Evolutionary conservation across 23 tunicate genomes (phyloP), one percentile per base, ranked within the genome.

Genomic region (Trididemnum miniatum): DNA sequence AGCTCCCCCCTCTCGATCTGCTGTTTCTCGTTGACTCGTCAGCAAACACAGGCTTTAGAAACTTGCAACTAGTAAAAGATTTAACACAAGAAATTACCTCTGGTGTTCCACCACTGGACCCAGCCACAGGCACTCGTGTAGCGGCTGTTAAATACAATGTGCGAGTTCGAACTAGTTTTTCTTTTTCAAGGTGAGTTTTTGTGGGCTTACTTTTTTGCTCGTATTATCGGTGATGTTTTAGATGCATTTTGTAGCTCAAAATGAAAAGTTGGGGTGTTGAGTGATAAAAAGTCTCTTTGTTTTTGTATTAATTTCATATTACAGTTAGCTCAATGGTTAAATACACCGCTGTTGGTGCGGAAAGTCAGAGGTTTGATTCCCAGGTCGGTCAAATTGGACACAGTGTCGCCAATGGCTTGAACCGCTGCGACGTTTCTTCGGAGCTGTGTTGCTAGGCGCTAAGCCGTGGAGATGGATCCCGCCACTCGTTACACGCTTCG

Each of bases 11-110:
- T 0, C 66, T 82, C 20, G 86, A 82, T 24, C 28, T 82, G 33
- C 4, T 82, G n/a, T 82, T 49, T 35, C 67, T 50, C n/a, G 22
- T 71, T 1, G 86, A 82, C 34, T 35, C 49, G 7, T 82, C 86
- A 5, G 5, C 31, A 0, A 5, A 31, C 30, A 51, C 24, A 25
- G 76, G 76, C 23, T 80, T 59, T 59, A 29, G 32, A 35, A 2
- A 34, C 31, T 71, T 82, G 44, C 67, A 71, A 52, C 31, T 18
- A 4, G 69, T 39, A 20, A 71, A 71, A 51, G 67, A 1, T 1
- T 26, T 82, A 1, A 0, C 51, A 7, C 15, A 44, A 1, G 50
- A 82, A 0, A 33, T 82, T 28, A 7, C 49, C 0, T 0, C 28
- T 22, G 77, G 20, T 23, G 7, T 52, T 51, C 79, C 86, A 2